A percentile compares a stretch with the other conserved stretches of the same genome.
Evolutionary conservation across 1,140 invertebrate species (phyloP).

Genomic region (Heliconius nattereri): DNA sequence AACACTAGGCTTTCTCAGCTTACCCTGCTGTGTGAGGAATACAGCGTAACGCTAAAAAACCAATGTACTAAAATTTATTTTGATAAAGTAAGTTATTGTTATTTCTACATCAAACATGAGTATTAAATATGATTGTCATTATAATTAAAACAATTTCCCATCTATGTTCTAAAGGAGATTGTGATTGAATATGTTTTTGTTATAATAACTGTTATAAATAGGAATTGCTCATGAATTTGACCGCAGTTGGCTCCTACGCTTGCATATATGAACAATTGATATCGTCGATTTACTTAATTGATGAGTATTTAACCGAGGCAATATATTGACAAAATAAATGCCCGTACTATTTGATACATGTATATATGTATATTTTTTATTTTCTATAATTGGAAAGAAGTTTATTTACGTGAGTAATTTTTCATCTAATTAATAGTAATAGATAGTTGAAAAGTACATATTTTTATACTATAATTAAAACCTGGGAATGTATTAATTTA

Average conservation of each 20-base stretch:
- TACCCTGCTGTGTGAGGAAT: too few species aligned
- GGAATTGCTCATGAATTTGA: conserved; percentile 24
- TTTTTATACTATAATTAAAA: too few species aligned
- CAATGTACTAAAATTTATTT: background rate
- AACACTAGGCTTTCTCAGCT: too few species aligned
- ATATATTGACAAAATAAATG: conserved; percentile 5
- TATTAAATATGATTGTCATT: background rate
- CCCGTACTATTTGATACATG: background rate
- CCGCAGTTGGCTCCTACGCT: conserved; percentile 27
- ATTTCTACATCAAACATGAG: background rate
- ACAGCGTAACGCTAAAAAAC: background rate
- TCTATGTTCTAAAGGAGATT: background rate
- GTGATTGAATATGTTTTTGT: conserved; percentile 15
- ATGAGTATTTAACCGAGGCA: conserved; percentile 12
- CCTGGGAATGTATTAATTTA: too few species aligned
- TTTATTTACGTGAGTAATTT: too few species aligned
- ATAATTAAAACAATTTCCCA: conserved; percentile 2
- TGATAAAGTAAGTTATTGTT: background rate
- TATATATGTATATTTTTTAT: background rate
- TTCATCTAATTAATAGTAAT: too few species aligned
- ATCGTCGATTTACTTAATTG: conserved; percentile 42
- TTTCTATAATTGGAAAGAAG: too few species aligned
- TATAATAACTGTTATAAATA: conserved; percentile 30
- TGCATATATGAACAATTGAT: conserved; percentile 44
- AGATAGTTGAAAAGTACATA: too few species aligned